Evolutionary conservation across 1,140 invertebrate species (phyloP).

Genomic region (Caenorhabditis briggsae): DNA sequence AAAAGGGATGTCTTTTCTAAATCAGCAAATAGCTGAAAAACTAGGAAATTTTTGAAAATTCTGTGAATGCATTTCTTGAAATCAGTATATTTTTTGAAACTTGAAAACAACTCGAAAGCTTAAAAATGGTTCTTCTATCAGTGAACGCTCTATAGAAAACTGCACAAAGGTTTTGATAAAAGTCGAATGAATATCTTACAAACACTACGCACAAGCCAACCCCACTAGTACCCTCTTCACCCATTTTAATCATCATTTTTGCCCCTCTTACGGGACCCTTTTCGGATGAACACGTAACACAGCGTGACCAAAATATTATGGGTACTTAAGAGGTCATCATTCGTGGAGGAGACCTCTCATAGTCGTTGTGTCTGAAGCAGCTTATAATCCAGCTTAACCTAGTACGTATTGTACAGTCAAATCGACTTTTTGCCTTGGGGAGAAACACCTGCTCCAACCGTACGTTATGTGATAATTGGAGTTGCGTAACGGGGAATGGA

Average conservation of each 20-base stretch:
- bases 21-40: too few species aligned
- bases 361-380: not conserved
- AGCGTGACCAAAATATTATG: conserved; percentile 51
- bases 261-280: not conserved
- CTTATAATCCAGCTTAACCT: conserved; percentile 49
- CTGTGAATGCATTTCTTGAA: too few species aligned
- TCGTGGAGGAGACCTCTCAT: not conserved
- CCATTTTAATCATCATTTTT: not conserved
- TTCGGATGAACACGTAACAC: not conserved
- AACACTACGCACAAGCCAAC: too few species aligned
- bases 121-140: too few species aligned
- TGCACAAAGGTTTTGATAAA: too few species aligned
- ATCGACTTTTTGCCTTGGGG: not conserved
- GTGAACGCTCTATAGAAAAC: too few species aligned
- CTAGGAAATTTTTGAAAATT: too few species aligned
- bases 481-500: not conserved
- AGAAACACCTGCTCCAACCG: conserved; percentile 12
- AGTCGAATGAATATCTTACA: too few species aligned
- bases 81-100: too few species aligned
- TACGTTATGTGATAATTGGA: conserved; percentile 12
- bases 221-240: not conserved
- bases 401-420: conserved; percentile 28
- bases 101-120: too few species aligned
- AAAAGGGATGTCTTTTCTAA: too few species aligned
- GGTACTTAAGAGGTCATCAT: conserved; percentile 45